Evolutionary conservation across 2,797 vertebrate species (phyloP).

Genomic region (Podarcis lilfordi): DNA sequence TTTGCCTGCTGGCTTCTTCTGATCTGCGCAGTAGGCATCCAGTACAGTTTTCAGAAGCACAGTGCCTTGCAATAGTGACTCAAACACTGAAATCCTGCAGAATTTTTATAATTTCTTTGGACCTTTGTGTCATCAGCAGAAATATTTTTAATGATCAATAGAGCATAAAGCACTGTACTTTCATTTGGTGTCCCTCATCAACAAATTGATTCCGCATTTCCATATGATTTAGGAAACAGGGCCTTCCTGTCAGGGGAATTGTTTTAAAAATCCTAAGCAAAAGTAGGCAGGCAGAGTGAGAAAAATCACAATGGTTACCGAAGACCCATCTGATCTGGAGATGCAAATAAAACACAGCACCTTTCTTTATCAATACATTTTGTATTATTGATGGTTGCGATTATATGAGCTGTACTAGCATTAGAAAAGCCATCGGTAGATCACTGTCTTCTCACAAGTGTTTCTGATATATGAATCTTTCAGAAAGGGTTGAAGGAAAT

Average conservation of each 20-base stretch:
- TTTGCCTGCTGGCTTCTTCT: constrained; percentile 5
- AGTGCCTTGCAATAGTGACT: constrained; percentile 19
- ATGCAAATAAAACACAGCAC: constrained; percentile 20
- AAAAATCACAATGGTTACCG: neutral
- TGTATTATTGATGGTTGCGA: neutral
- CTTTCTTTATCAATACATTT: constrained; percentile 21
- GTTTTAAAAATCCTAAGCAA: constrained; percentile 46
- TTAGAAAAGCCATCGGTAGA: neutral
- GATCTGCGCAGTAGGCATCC: constrained; percentile 26
- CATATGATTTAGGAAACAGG: constrained; percentile 58
- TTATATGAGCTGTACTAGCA: neutral
- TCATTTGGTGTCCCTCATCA: constrained; percentile 60
- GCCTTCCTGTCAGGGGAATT: constrained; percentile 37
- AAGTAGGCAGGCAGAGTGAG: neutral
- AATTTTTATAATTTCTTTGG: constrained; percentile 65
- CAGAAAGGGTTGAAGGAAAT: neutral
- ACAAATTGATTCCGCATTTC: constrained; percentile 66
- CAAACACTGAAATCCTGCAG: constrained; percentile 36
- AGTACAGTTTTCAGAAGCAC: constrained; percentile 37
- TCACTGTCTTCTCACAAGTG: constrained; percentile 21
- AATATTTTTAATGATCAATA: constrained; percentile 69
- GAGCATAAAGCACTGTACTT: constrained; percentile 62
- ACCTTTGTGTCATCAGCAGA: constrained; percentile 51
- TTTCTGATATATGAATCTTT: neutral
- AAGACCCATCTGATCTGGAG: neutral